These are phyloP conservation scores for Tipula lateralis DNA, from an alignment of 2,888 invertebrate genomes.

Conservation along the genomic window DNA sequence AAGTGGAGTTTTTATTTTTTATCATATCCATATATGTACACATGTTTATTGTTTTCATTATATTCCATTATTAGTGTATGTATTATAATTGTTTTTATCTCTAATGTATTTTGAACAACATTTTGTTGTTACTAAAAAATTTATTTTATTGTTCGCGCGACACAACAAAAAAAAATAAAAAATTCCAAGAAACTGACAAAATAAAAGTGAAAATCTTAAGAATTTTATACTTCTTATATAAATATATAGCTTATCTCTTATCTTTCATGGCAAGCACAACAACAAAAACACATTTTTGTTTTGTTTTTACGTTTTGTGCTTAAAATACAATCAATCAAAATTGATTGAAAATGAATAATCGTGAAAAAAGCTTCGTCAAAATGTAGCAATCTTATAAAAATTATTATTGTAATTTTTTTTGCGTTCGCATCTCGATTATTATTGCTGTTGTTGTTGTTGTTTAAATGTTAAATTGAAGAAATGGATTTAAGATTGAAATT, in stretches of 20 bases:
- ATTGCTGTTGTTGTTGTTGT: neutral
- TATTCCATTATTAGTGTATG: neutral
- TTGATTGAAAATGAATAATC: neutral
- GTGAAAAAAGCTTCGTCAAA: neutral
- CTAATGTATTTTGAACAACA: neutral
- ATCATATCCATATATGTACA: neutral
- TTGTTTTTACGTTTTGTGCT: neutral
- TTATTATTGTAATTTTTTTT: neutral
- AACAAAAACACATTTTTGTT: neutral
- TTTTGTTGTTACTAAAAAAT: neutral
- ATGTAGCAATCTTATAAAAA: neutral
- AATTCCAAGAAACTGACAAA: neutral
- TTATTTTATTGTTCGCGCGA: neutral
- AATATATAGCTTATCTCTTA: neutral
- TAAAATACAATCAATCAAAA: neutral
- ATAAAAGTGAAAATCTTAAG: neutral
- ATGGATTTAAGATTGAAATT: constrained; percentile 11
- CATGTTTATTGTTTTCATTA: neutral
- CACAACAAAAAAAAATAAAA: neutral
- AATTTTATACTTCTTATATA: neutral
- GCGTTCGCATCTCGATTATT: neutral
- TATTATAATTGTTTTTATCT: neutral
- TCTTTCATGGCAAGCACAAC: neutral
- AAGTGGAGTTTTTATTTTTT: neutral
- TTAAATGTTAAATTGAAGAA: neutral